Conservation (phyloP, 2,113 vertebrate genomes). For the Takifugu bimaculatus region DNA sequence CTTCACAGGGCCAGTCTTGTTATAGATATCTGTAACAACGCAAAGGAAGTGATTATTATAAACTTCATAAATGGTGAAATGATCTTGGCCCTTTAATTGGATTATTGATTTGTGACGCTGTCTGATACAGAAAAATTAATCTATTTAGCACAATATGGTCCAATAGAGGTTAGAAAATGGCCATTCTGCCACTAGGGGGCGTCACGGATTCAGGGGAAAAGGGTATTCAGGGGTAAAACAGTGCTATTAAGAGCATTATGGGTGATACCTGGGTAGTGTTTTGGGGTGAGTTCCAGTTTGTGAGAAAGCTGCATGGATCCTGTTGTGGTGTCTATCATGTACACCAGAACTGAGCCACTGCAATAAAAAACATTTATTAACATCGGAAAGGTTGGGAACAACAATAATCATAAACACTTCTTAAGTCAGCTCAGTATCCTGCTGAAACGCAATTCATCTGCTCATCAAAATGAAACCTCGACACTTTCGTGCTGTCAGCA, state of each 20-base stretch:
- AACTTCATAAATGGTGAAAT: neutral
- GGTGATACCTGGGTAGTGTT: conserved; percentile 93
- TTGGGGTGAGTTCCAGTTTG: conserved; percentile 94
- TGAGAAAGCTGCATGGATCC: conserved; percentile 96
- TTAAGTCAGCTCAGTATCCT: neutral
- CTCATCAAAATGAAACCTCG: neutral
- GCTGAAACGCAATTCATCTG: neutral
- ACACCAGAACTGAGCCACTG: conserved; percentile 94
- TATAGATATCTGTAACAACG: conserved; percentile 85
- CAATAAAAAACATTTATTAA: conserved; percentile 33
- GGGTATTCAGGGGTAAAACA: neutral
- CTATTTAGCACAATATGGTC: too few relatives aligned
- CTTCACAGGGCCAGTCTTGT: conserved; percentile 95
- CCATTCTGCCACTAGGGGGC: conserved; percentile 39
- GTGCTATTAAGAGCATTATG: neutral
- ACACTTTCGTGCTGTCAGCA: neutral
- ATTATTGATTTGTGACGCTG: neutral
- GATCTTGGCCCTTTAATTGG: too few relatives aligned
- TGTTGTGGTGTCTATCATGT: conserved; percentile 90
- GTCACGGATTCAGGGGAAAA: conserved; percentile 11
- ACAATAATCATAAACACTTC: neutral
- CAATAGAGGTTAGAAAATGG: too few relatives aligned
- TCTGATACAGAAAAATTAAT: neutral
- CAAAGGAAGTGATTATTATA: neutral
- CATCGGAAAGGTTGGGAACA: neutral